These are phyloP conservation scores for Machimus atricapillus DNA, from an alignment of 2,888 invertebrate genomes.

Conservation along the genomic window DNA sequence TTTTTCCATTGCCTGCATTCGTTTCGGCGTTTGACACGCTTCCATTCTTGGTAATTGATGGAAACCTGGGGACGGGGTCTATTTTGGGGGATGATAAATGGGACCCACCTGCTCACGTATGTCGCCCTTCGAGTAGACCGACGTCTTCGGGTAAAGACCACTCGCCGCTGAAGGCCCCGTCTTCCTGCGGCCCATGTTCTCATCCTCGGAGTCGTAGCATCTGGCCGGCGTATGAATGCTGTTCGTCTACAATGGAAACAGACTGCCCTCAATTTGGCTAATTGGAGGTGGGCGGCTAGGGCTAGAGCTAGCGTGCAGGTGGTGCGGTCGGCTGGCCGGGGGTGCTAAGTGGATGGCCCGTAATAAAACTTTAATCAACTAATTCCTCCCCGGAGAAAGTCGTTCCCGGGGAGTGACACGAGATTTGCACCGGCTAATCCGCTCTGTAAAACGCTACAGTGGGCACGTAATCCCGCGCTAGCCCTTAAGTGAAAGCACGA, in stretches of 20 bases:
- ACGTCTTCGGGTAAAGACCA: conserved; percentile 59
- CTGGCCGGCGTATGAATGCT: conserved; percentile 71
- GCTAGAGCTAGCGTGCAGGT: neutral
- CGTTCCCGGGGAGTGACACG: neutral
- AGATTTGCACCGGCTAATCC: neutral
- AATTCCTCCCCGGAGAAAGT: neutral
- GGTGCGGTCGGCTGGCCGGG: neutral
- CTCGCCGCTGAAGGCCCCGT: conserved; percentile 65
- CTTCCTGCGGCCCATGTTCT: conserved; percentile 75
- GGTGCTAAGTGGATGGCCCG: neutral
- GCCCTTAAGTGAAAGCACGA: neutral
- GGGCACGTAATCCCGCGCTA: neutral
- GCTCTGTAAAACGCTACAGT: neutral
- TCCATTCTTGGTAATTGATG: neutral
- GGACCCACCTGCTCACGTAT: conserved; percentile 78
- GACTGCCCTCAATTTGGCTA: conserved; percentile 20
- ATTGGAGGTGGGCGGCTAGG: neutral
- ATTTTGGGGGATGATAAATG: conserved; percentile 8
- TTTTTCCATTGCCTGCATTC: neutral
- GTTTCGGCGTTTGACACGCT: neutral
- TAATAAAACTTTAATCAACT: conserved; percentile 31
- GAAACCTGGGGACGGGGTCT: neutral
- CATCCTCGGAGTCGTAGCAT: conserved; percentile 83
- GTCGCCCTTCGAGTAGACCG: conserved; percentile 79
- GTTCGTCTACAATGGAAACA: conserved; percentile 66